Conservation (phyloP, 1,140 invertebrate genomes). For the Holotrichia oblita region DNA sequence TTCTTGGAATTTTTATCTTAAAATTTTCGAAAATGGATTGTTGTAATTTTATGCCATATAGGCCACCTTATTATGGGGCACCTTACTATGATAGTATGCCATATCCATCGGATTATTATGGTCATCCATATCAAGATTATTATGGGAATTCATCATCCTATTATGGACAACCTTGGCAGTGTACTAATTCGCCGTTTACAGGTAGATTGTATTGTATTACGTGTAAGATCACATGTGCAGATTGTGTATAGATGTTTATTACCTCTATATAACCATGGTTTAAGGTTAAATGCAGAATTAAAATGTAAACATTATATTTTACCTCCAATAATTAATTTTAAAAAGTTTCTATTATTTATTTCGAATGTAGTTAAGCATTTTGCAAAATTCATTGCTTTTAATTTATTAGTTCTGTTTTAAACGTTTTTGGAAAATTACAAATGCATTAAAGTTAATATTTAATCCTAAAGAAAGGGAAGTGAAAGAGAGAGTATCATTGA, state of each 20-base stretch:
- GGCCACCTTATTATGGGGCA: constrained; percentile 60
- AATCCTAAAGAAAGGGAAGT: no score
- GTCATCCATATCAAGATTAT: constrained; percentile 56
- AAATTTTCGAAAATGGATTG: constrained; percentile 62
- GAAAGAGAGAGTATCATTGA: no score
- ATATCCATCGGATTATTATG: constrained; percentile 61
- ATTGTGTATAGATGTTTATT: constrained; percentile 19
- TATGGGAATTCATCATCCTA: constrained; percentile 48
- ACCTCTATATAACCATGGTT: not conserved
- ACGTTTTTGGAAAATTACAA: no score
- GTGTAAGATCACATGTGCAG: not conserved
- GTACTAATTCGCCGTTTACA: constrained; percentile 50
- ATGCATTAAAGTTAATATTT: no score
- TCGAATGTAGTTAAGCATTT: no score
- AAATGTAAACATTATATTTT: no score
- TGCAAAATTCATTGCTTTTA: no score
- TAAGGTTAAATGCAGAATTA: no score
- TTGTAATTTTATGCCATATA: constrained; percentile 64
- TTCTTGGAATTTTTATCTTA: not conserved
- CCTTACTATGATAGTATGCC: constrained; percentile 51
- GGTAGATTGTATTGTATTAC: constrained; percentile 45
- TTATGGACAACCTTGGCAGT: constrained; percentile 57
- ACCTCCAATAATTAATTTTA: no score
- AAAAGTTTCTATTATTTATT: no score
- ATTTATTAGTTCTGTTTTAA: no score